Evolutionary conservation across 2,888 invertebrate genomes (phyloP).

Genomic region (Pantelozetes paolii): DNA sequence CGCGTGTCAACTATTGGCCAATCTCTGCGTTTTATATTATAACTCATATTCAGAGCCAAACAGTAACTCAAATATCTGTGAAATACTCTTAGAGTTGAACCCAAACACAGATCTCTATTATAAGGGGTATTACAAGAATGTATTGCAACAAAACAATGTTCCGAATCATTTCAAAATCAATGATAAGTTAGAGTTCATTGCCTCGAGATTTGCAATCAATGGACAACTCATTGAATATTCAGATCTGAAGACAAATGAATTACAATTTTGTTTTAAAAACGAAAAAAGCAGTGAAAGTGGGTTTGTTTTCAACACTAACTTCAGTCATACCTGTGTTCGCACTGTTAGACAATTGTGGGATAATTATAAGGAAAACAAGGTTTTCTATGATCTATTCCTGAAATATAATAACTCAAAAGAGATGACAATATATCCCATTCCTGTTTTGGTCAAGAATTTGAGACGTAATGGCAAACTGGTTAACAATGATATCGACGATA

Average conservation of each 20-base stretch:
- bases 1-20: slow-evolving; percentile 65
- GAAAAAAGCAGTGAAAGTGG: slow-evolving; percentile 11
- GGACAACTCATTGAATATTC: slow-evolving; percentile 46
- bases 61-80: slow-evolving; percentile 46
- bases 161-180: slow-evolving; percentile 47
- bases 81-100: slow-evolving; percentile 40
- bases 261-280: slow-evolving; percentile 27
- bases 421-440: slow-evolving; percentile 58
- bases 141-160: slow-evolving; percentile 39
- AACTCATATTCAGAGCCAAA: slow-evolving; percentile 51
- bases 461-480: slow-evolving; percentile 53
- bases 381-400: slow-evolving; percentile 59
- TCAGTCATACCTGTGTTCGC: slow-evolving; percentile 4
- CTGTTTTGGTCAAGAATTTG: slow-evolving; percentile 58
- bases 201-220: slow-evolving; percentile 26
- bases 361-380: slow-evolving; percentile 47
- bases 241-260: slow-evolving; percentile 38
- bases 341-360: slow-evolving; percentile 4
- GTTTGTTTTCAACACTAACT: slow-evolving; percentile 28
- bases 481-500: slow-evolving; percentile 47
- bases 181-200: slow-evolving; percentile 13
- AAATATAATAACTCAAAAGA: slow-evolving; percentile 53
- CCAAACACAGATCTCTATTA: background rate
- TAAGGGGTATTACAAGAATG: slow-evolving; percentile 22
- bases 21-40: slow-evolving; percentile 61